Evolutionary conservation across 1,140 invertebrate genomes (phyloP), one percentile per base, ranked within the genome.

Genomic region (Trichogramma pretiosum): DNA sequence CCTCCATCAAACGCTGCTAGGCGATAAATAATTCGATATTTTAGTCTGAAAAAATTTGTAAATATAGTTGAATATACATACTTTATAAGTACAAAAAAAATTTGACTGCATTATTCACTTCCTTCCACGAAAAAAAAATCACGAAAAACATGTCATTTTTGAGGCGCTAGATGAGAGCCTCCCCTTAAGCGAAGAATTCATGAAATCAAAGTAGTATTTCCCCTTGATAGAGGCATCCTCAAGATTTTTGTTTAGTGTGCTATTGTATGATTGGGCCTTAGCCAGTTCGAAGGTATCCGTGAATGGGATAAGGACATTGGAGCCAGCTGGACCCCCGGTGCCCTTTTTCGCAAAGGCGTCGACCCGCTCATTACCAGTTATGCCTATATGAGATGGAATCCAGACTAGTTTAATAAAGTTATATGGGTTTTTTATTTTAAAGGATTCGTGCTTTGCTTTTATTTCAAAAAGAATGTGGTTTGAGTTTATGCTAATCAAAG

Each of bases 341-440:
- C 21, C 47, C 1, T 9, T 10, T 32, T 49, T 49, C 5, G 47
- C 47, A 1, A 42, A 26, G 3, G 2, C 9, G 17, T 49, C 47
- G 11, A 16, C 47, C 13, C 13, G 9, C 14, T 49, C 39, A 42
- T 49, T 49, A 3, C 38, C 38, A 14, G 1, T 22, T 14, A 49
- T 26, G 11, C 47, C 47, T 8, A 36, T 13, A 26, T 49, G 47
- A 2, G 47, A 42, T 5, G 47, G 47, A 10, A 49, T 43, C 47
- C 47, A 49, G 21, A 17, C 42, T 16, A 49, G 36, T 11, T 23
- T 13, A 2, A 49, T 42, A 13, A 32, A n/a, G n/a, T 3, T 2
- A 13, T 19, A 14, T 13, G 8, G 24, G 13, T 17, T 43, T 18
- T 17, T 9, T 10, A 17, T 3, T 2, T 33, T 30, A 17, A 17